Evolutionary conservation across 2,797 vertebrate genomes (phyloP).

Genomic region (Astyanax mexicanus): DNA sequence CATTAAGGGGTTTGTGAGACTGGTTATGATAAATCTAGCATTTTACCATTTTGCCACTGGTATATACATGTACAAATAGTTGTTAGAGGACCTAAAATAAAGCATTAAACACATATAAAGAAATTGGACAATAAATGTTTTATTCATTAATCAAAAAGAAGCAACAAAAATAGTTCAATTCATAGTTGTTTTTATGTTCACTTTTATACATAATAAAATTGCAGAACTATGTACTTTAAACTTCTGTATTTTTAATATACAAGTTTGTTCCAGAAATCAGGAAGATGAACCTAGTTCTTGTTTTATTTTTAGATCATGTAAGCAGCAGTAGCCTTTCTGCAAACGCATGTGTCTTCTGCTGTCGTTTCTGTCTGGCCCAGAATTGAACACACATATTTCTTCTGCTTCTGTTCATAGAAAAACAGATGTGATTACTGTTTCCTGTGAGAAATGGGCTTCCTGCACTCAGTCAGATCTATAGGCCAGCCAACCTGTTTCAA

Average conservation of each 20-base stretch:
- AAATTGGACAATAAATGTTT: no score
- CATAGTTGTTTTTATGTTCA: neutral
- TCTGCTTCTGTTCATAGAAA: slow-evolving; percentile 1
- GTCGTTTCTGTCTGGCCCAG: neutral
- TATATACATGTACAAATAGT: no score
- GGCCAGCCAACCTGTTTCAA: neutral
- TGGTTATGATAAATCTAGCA: no score
- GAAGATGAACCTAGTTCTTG: neutral
- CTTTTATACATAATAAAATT: neutral
- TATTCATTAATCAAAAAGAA: no score
- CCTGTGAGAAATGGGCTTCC: slow-evolving; percentile 10
- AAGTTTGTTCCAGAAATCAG: neutral
- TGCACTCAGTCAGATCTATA: neutral
- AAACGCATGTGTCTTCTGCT: neutral
- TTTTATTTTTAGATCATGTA: neutral
- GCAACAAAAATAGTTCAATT: no score
- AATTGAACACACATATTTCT: neutral
- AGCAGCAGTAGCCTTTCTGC: neutral
- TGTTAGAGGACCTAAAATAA: no score
- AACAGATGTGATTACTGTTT: slow-evolving; percentile 10
- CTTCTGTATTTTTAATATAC: neutral
- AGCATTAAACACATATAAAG: no score
- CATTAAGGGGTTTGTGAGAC: no score
- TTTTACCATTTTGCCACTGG: no score
- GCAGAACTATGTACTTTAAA: neutral